Conservation (phyloP, 2,113 vertebrate genomes). For the Typhlomys cinereus region DNA sequence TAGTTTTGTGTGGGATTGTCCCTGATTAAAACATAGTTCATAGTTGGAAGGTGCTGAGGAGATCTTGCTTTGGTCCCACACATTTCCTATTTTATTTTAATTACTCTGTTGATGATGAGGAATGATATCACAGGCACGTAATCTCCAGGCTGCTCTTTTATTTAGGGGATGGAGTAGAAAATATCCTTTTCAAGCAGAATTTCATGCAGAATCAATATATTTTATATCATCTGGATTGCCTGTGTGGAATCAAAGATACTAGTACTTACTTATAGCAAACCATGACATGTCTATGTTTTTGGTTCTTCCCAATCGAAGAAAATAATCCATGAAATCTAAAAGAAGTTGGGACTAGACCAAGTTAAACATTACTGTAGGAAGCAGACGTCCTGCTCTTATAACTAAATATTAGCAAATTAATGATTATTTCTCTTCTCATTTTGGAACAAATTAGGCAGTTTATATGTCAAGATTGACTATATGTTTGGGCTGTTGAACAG, state of each 20-base stretch:
- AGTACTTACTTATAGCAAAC: neutral
- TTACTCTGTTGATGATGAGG: neutral
- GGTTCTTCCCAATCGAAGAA: neutral
- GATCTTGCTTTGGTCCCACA: neutral
- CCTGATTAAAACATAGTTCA: conserved; percentile 11
- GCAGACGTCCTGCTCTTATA: neutral
- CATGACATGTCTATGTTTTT: neutral
- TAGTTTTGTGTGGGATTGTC: conserved; percentile 13
- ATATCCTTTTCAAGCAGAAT: too few species aligned
- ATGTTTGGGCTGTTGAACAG: neutral
- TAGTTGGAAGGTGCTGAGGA: neutral
- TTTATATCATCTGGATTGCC: neutral
- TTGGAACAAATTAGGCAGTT: neutral
- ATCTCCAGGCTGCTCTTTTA: neutral
- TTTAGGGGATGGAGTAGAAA: neutral
- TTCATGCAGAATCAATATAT: rapidly evolving
- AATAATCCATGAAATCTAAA: neutral
- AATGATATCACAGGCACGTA: neutral
- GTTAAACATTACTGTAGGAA: neutral
- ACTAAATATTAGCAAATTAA: neutral
- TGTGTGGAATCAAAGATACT: neutral
- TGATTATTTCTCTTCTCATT: neutral
- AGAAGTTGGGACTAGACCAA: neutral
- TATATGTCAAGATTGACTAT: neutral
- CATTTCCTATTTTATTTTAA: conserved; percentile 40